Conservation (phyloP, 2,888 invertebrate genomes). For the Cantharis rufa region DNA sequence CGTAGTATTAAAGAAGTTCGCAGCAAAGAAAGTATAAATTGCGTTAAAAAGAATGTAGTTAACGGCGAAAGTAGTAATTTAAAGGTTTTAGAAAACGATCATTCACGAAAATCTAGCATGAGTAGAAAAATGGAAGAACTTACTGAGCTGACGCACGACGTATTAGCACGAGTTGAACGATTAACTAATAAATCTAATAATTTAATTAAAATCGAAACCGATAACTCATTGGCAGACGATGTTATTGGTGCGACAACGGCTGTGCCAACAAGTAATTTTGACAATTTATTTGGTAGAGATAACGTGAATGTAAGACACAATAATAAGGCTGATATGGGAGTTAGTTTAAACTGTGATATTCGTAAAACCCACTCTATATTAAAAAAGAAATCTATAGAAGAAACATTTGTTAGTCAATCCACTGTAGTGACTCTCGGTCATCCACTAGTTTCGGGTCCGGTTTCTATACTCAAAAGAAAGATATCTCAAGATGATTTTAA, state of each 20-base stretch:
- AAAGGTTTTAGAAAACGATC: not conserved
- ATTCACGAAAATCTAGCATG: constrained; percentile 41
- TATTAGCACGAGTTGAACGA: constrained; percentile 69
- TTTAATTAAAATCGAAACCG: constrained; percentile 34
- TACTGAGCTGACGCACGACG: constrained; percentile 67
- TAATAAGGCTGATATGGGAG: constrained; percentile 21
- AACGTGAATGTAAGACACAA: constrained; percentile 7
- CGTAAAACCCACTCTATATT: constrained; percentile 61
- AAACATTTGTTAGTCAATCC: constrained; percentile 38
- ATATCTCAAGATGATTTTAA: constrained; percentile 57
- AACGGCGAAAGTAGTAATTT: constrained; percentile 6
- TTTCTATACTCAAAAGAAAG: constrained; percentile 65
- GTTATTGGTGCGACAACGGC: not conserved
- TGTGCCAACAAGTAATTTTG: not conserved
- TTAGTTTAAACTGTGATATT: constrained; percentile 18
- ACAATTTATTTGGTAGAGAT: not conserved
- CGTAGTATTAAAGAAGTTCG: not conserved
- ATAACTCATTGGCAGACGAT: constrained; percentile 9
- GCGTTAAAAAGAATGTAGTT: not conserved
- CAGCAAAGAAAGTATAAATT: not conserved
- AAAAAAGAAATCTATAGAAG: constrained; percentile 68
- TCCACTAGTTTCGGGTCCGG: constrained; percentile 50
- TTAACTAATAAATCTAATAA: constrained; percentile 57
- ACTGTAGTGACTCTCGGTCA: constrained; percentile 29
- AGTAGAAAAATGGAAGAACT: constrained; percentile 67